A percentile compares a stretch with the other conserved stretches of the same genome.
These are phyloP conservation scores for Zosterops lateralis DNA, from an alignment of 2,113 vertebrate species.

Conservation along the genomic window DNA sequence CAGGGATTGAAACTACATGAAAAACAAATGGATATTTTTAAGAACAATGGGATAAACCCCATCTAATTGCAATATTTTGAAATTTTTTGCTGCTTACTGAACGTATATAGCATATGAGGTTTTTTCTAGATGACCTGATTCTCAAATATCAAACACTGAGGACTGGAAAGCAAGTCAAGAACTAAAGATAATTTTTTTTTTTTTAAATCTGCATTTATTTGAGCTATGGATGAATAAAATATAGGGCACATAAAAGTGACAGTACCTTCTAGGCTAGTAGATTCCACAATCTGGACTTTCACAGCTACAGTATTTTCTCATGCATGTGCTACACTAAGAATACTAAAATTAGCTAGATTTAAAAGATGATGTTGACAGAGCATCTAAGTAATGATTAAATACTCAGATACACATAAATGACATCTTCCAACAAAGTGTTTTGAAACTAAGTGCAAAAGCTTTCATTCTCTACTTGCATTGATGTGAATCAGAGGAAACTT, in stretches of 20 bases:
- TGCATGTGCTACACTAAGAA: background rate
- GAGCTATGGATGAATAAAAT: conserved; percentile 38
- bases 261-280: conserved; percentile 28
- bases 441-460: background rate
- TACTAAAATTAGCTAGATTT: conserved; percentile 22
- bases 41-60: background rate
- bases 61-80: background rate
- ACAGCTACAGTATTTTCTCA: conserved; percentile 29
- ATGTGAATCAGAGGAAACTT: background rate
- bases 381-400: conserved; percentile 9
- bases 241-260: conserved; percentile 31
- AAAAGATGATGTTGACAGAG: background rate
- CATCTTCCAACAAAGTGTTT: background rate
- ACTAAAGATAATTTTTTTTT: background rate
- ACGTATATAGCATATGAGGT: background rate
- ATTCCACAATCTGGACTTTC: conserved; percentile 43
- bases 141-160: background rate
- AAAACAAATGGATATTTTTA: background rate
- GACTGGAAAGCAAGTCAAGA: background rate
- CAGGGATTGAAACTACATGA: background rate
- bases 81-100: background rate
- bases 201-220: background rate
- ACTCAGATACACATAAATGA: background rate
- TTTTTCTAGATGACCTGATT: conserved; percentile 15
- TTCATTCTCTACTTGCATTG: background rate